Evolutionary conservation across 2,797 vertebrate genomes (phyloP).

Genomic region (Acipenser ruthenus): DNA sequence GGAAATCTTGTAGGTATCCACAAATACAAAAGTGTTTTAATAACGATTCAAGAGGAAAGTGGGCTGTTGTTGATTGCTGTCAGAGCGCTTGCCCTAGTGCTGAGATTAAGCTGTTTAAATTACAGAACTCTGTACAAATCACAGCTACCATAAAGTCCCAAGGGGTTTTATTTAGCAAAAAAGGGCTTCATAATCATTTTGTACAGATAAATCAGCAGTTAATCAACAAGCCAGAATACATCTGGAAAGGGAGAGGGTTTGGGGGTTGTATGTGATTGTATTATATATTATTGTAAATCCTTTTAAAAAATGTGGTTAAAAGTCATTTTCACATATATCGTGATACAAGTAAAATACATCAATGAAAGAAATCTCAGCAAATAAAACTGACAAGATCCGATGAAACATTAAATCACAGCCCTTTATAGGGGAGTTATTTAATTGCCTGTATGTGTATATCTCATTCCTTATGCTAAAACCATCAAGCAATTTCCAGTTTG

Average conservation of each 20-base stretch:
- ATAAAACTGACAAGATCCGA: background rate
- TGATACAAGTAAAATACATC: background rate
- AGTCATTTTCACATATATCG: background rate
- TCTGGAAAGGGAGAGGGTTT: background rate
- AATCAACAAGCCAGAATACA: background rate
- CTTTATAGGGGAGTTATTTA: background rate
- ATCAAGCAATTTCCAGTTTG: constrained; percentile 73
- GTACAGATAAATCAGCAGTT: constrained; percentile 5
- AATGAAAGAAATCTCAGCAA: background rate
- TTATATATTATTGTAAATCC: background rate
- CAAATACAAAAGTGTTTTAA: background rate
- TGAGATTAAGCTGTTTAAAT: constrained; percentile 2
- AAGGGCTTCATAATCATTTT: constrained; percentile 2
- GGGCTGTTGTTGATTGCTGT: constrained; percentile 5
- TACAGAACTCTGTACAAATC: constrained; percentile 3
- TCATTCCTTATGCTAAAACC: constrained; percentile 75
- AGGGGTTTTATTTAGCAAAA: background rate
- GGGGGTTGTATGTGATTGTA: background rate
- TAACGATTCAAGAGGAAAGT: constrained; percentile 4
- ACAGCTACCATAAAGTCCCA: background rate
- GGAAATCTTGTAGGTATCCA: background rate
- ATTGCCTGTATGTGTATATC: constrained; percentile 31
- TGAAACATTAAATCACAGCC: background rate
- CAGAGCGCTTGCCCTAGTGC: background rate
- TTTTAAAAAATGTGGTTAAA: constrained; percentile 1